Percentiles rank a stretch among this genome's conserved stretches.
Evolutionary conservation across 2,113 vertebrate species (phyloP).

Genomic region (Gobius niger): DNA sequence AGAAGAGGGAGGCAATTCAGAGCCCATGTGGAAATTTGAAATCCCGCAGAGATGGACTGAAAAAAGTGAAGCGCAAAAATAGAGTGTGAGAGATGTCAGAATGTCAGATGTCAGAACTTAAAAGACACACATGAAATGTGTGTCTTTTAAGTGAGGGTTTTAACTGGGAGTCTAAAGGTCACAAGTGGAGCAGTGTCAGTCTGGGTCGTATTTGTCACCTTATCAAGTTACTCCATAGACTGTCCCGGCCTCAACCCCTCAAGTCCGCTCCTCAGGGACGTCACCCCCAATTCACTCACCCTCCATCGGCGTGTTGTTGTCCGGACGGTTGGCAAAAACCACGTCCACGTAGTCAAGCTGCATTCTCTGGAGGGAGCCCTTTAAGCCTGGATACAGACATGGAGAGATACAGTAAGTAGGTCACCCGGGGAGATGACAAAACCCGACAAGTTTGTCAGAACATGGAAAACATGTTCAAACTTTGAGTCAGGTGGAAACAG

Average conservation of each 20-base stretch:
- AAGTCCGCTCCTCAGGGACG: not conserved
- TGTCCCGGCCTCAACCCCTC: slow-evolving; percentile 17
- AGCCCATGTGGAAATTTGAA: slow-evolving; percentile 47
- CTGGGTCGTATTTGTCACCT: slow-evolving; percentile 49
- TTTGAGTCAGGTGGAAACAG: slow-evolving; percentile 6
- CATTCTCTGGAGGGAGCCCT: slow-evolving; percentile 92
- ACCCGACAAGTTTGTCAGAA: not conserved
- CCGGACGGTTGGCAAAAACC: slow-evolving; percentile 94
- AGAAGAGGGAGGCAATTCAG: slow-evolving; percentile 48
- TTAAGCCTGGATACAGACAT: slow-evolving; percentile 80
- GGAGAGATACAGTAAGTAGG: slow-evolving; percentile 2
- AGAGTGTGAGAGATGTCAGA: slow-evolving; percentile 37
- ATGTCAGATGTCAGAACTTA: slow-evolving; percentile 35
- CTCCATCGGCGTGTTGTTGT: slow-evolving; percentile 98
- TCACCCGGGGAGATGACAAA: slow-evolving; percentile 3
- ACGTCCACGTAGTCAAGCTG: slow-evolving; percentile 98
- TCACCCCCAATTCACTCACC: slow-evolving; percentile 78
- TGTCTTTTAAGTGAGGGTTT: slow-evolving; percentile 10
- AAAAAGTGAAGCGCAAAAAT: slow-evolving; percentile 55
- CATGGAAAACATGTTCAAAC: not conserved
- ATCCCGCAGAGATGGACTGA: slow-evolving; percentile 53
- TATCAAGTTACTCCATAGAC: slow-evolving; percentile 50
- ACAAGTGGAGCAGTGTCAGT: not conserved
- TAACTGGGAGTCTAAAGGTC: slow-evolving; percentile 18
- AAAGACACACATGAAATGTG: slow-evolving; percentile 30